Evolutionary conservation across 2,888 invertebrate genomes (phyloP), one percentile per base, ranked within the genome.

Genomic region (Podotricha telesiphe): DNA sequence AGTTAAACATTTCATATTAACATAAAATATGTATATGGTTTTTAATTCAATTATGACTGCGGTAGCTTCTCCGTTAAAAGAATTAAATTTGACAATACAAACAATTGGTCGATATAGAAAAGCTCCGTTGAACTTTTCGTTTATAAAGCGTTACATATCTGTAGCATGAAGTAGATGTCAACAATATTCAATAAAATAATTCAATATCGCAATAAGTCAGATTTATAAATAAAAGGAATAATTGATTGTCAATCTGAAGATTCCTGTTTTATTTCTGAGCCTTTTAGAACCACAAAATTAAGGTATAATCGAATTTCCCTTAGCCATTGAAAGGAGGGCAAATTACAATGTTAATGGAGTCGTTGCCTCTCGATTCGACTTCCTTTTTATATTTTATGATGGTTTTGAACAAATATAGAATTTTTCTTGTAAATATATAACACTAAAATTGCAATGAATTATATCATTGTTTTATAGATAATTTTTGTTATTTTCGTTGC

Each of bases 271-370:
- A 22, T 22, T 2, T 48, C 42, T 45, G 28, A 63, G 56, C 55
- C 65, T 80, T 75, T 74, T 74, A 75, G 47, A 67, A 73, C 73
- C 78, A 75, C 78, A 77, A 78, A 79, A 82, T 82, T 78, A 80
- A 81, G 77, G 72, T 76, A 78, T 82, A 83, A 88, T 88, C 80
- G 83, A 85, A 84, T 86, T 80, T 76, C 75, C 77, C 70, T 67
- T 74, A 74, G 79, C 76, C 82, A 80, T 81, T 80, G 79, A 78
- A 79, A 79, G 75, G 77, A 80, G 77, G 80, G 75, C 76, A 79
- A 82, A 83, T 87, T 84, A 85, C 82, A 83, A 85, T 86, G 78
- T 81, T 86, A 87, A 88, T 86, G 81, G 80, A 81, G 76, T 80
- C 77, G 78, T 79, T 65, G 67, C 78, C 76, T 71, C 76, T 75